Evolutionary conservation across 2,888 invertebrate genomes (phyloP).

Genomic region (Harmothoe impar): DNA sequence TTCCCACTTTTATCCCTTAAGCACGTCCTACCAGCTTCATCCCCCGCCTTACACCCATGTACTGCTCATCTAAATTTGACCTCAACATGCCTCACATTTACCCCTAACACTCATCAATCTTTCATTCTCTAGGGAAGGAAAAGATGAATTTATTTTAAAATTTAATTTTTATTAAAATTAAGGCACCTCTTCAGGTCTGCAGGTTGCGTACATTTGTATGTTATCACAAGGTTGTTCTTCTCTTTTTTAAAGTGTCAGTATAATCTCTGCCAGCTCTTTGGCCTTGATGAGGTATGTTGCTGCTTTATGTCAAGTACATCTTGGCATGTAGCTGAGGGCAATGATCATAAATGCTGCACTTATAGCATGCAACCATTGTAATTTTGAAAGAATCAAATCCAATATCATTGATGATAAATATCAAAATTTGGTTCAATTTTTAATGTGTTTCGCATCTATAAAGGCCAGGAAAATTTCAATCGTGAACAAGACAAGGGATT

Average conservation of each 20-base stretch:
- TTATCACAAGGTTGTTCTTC: neutral
- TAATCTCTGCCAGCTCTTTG: neutral
- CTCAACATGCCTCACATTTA: neutral
- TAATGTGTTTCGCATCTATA: too few relatives aligned
- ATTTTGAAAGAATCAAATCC: neutral
- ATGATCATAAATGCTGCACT: neutral
- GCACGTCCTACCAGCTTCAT: neutral
- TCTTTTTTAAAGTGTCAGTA: neutral
- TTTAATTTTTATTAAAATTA: neutral
- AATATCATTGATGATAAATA: neutral
- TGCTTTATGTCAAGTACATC: neutral
- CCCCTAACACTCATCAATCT: neutral
- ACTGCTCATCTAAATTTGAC: neutral
- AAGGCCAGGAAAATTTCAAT: neutral
- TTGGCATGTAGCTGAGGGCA: neutral
- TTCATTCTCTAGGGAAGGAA: neutral
- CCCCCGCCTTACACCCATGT: neutral
- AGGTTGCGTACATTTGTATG: neutral
- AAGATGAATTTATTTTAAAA: neutral
- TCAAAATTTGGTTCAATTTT: neutral
- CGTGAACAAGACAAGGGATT: neutral
- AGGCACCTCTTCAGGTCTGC: neutral
- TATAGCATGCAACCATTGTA: neutral
- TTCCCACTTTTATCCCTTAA: neutral
- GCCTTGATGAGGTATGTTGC: neutral